Percentiles rank a stretch among this genome's conserved stretches.
Evolutionary conservation across 1,140 invertebrate genomes (phyloP).

Genomic region (Drosophila ficusphila): DNA sequence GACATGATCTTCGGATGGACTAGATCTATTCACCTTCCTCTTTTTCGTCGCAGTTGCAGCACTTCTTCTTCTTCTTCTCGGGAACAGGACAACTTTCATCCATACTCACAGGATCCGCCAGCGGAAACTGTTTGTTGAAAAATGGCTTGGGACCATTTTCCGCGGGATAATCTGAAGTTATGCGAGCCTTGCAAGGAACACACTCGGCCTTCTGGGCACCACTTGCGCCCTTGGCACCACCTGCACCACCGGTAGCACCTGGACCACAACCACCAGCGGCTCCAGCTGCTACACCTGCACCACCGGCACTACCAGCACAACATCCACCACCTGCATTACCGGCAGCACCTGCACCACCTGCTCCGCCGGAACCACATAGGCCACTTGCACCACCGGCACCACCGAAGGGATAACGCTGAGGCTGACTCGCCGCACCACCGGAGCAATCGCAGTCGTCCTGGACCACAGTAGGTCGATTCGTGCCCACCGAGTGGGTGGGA

Average conservation of each 20-base stretch:
- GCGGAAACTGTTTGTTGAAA: conserved; percentile 19
- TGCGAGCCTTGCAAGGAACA: background rate
- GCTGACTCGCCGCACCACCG: background rate
- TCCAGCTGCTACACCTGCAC: too few species aligned
- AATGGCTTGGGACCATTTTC: background rate
- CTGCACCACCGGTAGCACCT: too few species aligned
- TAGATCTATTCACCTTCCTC: background rate
- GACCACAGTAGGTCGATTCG: background rate
- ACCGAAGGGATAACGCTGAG: too few species aligned
- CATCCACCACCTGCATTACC: background rate
- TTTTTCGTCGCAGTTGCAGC: conserved; percentile 6
- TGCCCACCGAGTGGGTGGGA: background rate
- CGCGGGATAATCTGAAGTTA: background rate
- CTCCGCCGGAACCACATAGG: background rate
- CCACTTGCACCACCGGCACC: background rate
- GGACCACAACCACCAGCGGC: too few species aligned
- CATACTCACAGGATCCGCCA: conserved; percentile 1
- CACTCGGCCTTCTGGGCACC: background rate
- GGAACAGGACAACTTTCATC: background rate
- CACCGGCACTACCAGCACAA: too few species aligned
- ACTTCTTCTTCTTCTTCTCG: background rate
- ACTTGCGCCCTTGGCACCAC: too few species aligned
- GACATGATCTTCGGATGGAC: background rate
- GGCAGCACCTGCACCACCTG: background rate
- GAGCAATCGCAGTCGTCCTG: background rate